Base-by-base conservation (phyloP, 1,140 invertebrate genomes). In the Drosophila hydei region DNA sequence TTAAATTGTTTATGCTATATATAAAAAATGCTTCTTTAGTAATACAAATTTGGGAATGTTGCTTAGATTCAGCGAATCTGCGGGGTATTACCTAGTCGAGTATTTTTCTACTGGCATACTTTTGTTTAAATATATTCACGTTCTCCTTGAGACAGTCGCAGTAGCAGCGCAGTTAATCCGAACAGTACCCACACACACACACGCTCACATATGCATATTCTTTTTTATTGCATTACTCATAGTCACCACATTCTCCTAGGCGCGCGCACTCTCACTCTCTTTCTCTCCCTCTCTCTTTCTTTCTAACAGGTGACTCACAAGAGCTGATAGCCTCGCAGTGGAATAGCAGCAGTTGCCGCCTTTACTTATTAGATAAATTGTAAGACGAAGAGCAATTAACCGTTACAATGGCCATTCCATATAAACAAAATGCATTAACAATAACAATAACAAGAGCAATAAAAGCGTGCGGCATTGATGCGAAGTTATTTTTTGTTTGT, bases 171-270 rank as follows among this genome's bases (percentile, higher is more conserved):
- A 67, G 63, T 67, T 59, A 58, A 58, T 43, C 25, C 42, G 30
- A 58, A 27, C 23, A 23, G 54, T 48, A 23, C 25, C 16, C 33
- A 62, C 45, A 51, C 23, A 54, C 11, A 16, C 14, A 65, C 8
- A 42, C 27, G 12, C 9, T 23, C 7, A 21, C 16, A 42, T 16
- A 40, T 50, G 25, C 25, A 33, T 9, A 30, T 51, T 68, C 14
- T 52, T 62, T 69, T 27, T 30, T 50, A 25, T 64, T 56, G 45
- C 61, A 64, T 65, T 71, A 64, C 60, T 70, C 67, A 54, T 50
- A 47, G 27, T 38, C 21, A 33, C 38, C 54, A 12, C 25, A 45
- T 48, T 56, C 43, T 23, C 30, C 54, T 47, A 54, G 19, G 18
- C 56, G 51, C 40, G 7, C 61, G 40, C 59, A 38, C 36, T 43